Evolutionary conservation across 1,140 invertebrate species (phyloP).

Genomic region (Thrips palmi): DNA sequence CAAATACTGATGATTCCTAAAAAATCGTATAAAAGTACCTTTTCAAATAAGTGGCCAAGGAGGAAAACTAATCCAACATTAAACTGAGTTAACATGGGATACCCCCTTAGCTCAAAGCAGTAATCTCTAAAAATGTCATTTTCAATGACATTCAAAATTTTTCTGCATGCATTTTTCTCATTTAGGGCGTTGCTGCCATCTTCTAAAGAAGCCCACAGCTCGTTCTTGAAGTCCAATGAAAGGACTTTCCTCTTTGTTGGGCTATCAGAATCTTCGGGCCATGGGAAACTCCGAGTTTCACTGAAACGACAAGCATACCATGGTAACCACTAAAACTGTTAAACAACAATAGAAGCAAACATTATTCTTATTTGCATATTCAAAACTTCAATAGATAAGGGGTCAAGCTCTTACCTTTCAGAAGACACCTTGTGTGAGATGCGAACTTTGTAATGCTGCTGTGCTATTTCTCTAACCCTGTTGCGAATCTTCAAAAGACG

Average conservation of each 20-base stretch:
- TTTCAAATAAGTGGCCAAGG: constrained; percentile 21
- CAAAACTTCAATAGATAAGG: no score
- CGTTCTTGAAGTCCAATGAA: neutral
- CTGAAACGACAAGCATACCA: no score
- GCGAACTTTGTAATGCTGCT: constrained; percentile 8
- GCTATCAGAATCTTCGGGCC: no score
- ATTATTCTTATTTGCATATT: no score
- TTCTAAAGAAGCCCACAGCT: neutral
- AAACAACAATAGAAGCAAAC: no score
- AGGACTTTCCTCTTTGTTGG: neutral
- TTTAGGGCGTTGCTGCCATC: constrained; percentile 16
- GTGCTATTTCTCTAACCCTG: constrained; percentile 5
- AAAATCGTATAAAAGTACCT: constrained; percentile 18
- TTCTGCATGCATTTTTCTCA: constrained; percentile 15
- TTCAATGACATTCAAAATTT: constrained; percentile 16
- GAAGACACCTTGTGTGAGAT: no score
- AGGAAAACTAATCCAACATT: constrained; percentile 24
- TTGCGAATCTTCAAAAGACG: constrained; percentile 17
- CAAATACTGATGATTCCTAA: no score
- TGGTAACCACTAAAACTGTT: no score
- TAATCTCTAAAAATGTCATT: constrained; percentile 15
- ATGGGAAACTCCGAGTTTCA: no score
- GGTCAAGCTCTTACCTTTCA: no score
- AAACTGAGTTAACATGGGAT: constrained; percentile 24
- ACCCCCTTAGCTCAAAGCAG: constrained; percentile 22